A percentile compares a stretch with the other conserved stretches of the same genome.
Conservation (phyloP, 1,140 invertebrate species). For the Drosophila baimaii region DNA sequence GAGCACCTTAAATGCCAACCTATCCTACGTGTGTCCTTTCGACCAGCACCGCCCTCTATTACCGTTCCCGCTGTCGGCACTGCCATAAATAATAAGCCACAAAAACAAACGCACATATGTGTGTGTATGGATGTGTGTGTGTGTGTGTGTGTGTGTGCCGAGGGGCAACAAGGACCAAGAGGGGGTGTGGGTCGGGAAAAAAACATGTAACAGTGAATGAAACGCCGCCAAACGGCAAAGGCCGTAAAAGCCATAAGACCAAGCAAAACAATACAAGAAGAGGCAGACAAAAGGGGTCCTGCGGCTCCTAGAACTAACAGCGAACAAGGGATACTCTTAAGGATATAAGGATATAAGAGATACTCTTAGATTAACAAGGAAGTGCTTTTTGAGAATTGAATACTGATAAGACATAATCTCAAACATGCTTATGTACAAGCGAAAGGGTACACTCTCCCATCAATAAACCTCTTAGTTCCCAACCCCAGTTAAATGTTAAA, state of each 20-base stretch:
- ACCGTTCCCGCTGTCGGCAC: constrained; percentile 20
- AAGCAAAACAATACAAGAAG: constrained; percentile 44
- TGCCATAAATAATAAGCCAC: constrained; percentile 67
- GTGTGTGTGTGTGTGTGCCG: constrained; percentile 4
- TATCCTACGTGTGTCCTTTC: constrained; percentile 37
- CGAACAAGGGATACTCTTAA: constrained; percentile 27
- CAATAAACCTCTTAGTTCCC: neutral
- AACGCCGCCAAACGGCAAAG: constrained; percentile 44
- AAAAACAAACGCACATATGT: constrained; percentile 23
- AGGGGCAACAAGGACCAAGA: neutral
- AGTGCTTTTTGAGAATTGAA: too few relatives aligned
- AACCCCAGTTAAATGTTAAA: neutral
- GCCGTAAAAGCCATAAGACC: constrained; percentile 35
- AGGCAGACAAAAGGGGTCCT: constrained; percentile 25
- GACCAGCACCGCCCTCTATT: neutral
- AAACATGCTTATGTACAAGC: too few relatives aligned
- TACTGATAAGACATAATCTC: too few relatives aligned
- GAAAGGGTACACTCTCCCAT: neutral
- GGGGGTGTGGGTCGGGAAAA: constrained; percentile 14
- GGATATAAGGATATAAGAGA: too few relatives aligned
- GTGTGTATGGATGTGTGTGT: constrained; percentile 2
- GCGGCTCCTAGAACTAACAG: neutral
- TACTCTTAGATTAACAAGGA: too few relatives aligned
- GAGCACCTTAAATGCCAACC: constrained; percentile 49
- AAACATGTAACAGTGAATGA: constrained; percentile 49